Conservation (phyloP, 64 coral and sea anemone genomes). For the Catalaphyllia jardinei region DNA sequence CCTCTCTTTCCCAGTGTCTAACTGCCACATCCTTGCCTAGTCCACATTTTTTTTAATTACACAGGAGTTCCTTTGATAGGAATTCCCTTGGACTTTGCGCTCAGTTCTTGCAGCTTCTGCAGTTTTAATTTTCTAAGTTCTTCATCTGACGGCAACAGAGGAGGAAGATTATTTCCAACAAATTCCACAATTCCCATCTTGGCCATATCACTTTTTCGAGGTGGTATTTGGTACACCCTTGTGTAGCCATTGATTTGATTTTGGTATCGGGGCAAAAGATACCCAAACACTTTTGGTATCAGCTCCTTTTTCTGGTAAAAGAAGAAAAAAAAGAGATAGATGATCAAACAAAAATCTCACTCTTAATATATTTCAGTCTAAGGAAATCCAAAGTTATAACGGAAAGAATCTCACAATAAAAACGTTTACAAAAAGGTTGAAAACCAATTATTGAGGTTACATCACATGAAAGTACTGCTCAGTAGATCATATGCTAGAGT, state of each 20-base stretch:
- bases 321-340: background rate
- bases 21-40: too few relatives aligned
- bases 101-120: conserved; percentile 73
- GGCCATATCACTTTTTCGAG: conserved; percentile 86
- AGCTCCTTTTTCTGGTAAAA: conserved; percentile 86
- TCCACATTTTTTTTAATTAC: background rate
- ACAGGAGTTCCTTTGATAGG: conserved; percentile 79
- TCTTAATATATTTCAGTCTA: too few relatives aligned
- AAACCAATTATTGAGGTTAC: too few relatives aligned
- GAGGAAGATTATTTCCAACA: conserved; percentile 81
- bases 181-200: conserved; percentile 98
- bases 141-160: conserved; percentile 71
- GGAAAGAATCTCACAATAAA: too few relatives aligned
- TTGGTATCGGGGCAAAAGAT: conserved; percentile 77
- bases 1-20: too few relatives aligned
- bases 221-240: conserved; percentile 89
- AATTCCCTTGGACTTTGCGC: conserved; percentile 57
- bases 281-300: conserved; percentile 95
- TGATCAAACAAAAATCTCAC: background rate
- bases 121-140: conserved; percentile 81
- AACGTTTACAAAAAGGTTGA: too few relatives aligned
- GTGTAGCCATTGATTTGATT: conserved; percentile 79
- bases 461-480: too few relatives aligned
- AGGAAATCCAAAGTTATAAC: too few relatives aligned
- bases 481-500: too few relatives aligned